Evolutionary conservation across 2,113 vertebrate species (phyloP).

Genomic region (Platichthys flesus): DNA sequence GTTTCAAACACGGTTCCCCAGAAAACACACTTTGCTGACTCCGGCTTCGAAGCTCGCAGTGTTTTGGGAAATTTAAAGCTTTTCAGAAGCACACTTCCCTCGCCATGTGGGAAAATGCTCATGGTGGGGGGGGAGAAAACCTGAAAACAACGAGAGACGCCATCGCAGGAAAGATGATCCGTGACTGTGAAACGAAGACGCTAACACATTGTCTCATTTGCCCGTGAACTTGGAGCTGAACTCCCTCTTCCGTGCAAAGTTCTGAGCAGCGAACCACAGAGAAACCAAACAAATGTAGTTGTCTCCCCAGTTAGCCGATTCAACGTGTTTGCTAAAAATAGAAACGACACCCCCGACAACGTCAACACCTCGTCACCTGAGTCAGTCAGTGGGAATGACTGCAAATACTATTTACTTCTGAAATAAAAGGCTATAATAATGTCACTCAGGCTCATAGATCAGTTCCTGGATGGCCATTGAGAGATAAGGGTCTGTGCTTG

Average conservation of each 20-base stretch:
- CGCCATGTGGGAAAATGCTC: neutral
- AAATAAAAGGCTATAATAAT: neutral
- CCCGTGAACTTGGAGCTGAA: conserved; percentile 8
- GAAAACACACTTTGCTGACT: neutral
- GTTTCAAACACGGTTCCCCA: neutral
- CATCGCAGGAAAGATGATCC: conserved; percentile 41
- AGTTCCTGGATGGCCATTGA: neutral
- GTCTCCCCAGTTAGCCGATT: conserved; percentile 14
- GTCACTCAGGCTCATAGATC: neutral
- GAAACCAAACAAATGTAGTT: conserved; percentile 11
- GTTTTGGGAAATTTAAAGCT: neutral
- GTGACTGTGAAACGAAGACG: conserved; percentile 45
- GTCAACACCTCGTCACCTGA: conserved; percentile 23
- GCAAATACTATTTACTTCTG: neutral
- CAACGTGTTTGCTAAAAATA: conserved; percentile 20
- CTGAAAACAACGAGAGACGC: conserved; percentile 18
- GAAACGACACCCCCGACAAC: neutral
- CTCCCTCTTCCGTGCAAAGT: neutral
- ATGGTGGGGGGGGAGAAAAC: conserved; percentile 6
- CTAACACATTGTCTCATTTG: conserved; percentile 28
- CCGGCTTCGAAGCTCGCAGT: neutral
- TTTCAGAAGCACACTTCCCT: conserved; percentile 7
- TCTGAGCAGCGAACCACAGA: conserved; percentile 1
- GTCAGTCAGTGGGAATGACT: neutral
- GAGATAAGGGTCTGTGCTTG: neutral